These are phyloP conservation scores for Copsychus sechellarum DNA, from an alignment of 2,113 vertebrate species.

Conservation along the genomic window DNA sequence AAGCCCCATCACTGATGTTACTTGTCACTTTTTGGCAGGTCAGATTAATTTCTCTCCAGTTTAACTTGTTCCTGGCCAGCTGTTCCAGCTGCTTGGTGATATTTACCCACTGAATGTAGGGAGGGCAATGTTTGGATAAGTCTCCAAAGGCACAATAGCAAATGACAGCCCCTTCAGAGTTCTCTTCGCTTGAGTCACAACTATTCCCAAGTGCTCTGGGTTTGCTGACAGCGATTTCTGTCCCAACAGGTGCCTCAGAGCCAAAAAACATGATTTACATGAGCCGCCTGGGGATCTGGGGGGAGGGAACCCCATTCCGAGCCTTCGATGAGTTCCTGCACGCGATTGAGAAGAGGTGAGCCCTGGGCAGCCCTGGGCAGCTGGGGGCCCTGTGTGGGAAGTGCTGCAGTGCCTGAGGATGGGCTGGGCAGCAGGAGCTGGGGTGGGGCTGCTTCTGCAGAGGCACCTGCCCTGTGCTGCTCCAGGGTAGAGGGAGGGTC, in stretches of 20 bases:
- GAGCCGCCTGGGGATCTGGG: slow-evolving; percentile 99
- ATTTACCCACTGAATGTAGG: not conserved
- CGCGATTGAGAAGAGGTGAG: slow-evolving; percentile 94
- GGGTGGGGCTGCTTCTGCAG: not conserved
- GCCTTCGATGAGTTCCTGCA: slow-evolving; percentile 95
- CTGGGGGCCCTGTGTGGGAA: not conserved
- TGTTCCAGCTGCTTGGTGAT: not conserved
- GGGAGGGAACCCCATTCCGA: slow-evolving; percentile 92
- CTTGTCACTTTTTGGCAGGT: not conserved
- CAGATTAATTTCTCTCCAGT: not conserved
- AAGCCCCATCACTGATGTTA: not conserved
- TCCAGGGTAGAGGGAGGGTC: not conserved
- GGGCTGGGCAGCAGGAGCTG: not conserved
- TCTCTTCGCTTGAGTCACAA: not conserved
- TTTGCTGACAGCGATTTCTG: not conserved
- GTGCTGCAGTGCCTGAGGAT: not conserved
- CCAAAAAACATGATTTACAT: slow-evolving; percentile 99
- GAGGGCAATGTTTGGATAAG: not conserved
- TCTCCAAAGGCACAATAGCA: not conserved
- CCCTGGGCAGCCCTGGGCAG: not conserved
- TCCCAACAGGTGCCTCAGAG: slow-evolving; percentile 90
- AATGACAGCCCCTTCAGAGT: not conserved
- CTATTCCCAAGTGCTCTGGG: not conserved
- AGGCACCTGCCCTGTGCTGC: not conserved
- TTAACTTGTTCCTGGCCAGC: not conserved